Conservation (phyloP, 2,113 vertebrate species). For the Notarius lentiginosus region DNA sequence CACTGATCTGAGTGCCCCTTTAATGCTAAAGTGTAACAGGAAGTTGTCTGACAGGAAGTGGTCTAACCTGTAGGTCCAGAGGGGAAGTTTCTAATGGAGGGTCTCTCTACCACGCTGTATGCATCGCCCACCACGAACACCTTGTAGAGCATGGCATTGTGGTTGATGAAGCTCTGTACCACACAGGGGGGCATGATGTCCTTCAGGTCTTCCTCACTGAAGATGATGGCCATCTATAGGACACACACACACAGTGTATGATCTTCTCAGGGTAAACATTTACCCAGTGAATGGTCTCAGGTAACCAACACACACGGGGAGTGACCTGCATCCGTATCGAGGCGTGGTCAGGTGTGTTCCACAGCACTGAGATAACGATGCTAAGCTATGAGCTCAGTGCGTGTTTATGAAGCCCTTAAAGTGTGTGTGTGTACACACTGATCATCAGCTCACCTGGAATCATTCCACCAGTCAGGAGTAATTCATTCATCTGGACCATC, state of each 20-base stretch:
- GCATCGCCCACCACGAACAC: constrained; percentile 85
- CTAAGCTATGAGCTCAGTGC: not conserved
- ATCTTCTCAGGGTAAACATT: constrained; percentile 4
- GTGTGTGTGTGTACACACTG: constrained; percentile 36
- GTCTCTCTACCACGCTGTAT: constrained; percentile 83
- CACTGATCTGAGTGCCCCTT: too few species aligned
- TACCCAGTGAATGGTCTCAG: not conserved
- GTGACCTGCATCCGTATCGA: not conserved
- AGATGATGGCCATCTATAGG: constrained; percentile 85
- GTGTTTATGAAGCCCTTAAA: constrained; percentile 24
- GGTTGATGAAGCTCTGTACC: constrained; percentile 88
- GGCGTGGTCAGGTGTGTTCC: not conserved
- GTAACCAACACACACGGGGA: not conserved
- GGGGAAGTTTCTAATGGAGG: constrained; percentile 86
- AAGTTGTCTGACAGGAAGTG: not conserved
- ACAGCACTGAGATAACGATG: not conserved
- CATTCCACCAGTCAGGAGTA: constrained; percentile 27
- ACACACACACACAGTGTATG: constrained; percentile 9
- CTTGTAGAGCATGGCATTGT: constrained; percentile 85
- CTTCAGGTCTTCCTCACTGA: constrained; percentile 84
- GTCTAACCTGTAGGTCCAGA: constrained; percentile 79
- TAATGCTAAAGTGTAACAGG: not conserved
- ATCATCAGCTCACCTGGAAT: constrained; percentile 21
- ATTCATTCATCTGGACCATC: constrained; percentile 39
- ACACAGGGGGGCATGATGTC: constrained; percentile 82